A percentile compares a stretch with the other conserved stretches of the same genome.
phyloP scores from a whole-genome alignment of 1,140 invertebrate species.

The Drosophila nikananu region DNA sequence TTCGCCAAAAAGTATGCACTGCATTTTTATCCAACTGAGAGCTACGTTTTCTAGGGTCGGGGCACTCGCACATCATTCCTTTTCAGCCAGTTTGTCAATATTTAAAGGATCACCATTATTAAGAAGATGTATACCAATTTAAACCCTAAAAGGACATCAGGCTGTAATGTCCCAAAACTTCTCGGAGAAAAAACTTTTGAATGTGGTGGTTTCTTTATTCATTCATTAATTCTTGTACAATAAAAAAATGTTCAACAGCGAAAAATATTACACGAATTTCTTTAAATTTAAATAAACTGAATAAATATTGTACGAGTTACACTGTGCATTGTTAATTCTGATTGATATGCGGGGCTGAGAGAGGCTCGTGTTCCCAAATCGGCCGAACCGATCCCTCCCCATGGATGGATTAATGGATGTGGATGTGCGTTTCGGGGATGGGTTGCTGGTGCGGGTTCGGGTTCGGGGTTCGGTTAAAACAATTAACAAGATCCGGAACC shows the following conservation, averaged over 20 bases:
- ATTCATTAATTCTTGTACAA: slow-evolving; percentile 74
- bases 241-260: slow-evolving; percentile 72
- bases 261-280: slow-evolving; percentile 71
- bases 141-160: background rate
- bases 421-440: slow-evolving; percentile 24
- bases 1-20: background rate
- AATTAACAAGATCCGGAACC: slow-evolving; percentile 77
- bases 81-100: background rate
- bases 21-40: background rate
- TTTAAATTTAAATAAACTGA: slow-evolving; percentile 74
- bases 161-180: background rate
- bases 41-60: no score
- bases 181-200: slow-evolving; percentile 28
- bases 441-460: slow-evolving; percentile 54
- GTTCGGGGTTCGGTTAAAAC: slow-evolving; percentile 67
- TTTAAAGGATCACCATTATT: background rate
- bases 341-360: slow-evolving; percentile 22
- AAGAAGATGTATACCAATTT: background rate
- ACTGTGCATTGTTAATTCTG: slow-evolving; percentile 49
- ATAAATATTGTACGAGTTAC: slow-evolving; percentile 81
- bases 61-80: no score
- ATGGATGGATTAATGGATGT: slow-evolving; percentile 26
- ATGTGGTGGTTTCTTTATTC: slow-evolving; percentile 79
- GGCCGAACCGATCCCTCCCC: slow-evolving; percentile 13
- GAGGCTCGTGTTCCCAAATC: slow-evolving; percentile 18